Evolutionary conservation across 2,113 vertebrate species (phyloP), one percentile per base, ranked within the genome.

Genomic region (Vulpes vulpes): DNA sequence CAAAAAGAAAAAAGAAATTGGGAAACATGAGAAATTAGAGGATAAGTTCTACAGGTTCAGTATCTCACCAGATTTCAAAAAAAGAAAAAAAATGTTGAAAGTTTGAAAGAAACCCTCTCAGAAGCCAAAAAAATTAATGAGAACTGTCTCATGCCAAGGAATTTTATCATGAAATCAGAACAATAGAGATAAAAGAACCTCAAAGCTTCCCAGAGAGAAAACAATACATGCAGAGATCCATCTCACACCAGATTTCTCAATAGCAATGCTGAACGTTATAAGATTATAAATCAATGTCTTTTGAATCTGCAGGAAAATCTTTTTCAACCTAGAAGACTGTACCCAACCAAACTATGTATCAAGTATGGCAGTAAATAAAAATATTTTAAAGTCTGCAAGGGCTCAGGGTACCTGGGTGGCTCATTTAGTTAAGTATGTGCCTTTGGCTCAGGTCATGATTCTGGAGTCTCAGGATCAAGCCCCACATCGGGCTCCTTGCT

Each of bases 131-230:
- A 78, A 89, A 60, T 43, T 67, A 79, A 5, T 91, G 25, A 69
- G 22, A 95, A 85, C 43, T 64, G 6, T 15, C 43, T 85, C 81
- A 60, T 55, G 35, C n/a, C 32, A 53, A 6, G 57, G 49, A n/a
- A 83, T 83, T 89, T 82, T 35, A 57, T 53, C n/a, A 78, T 69
- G 79, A 96, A 87, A 87, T 81, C 49, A 92, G n/a, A 84, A 59
- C 55, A 64, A 17, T 3, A 53, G 14, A 69, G 25, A 93, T 43
- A 67, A 88, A 64, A 62, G 74, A 17, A 53, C 27, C 38, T 86
- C 62, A 69, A 62, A 10, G 23, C 81, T 80, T 53, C 14, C 19
- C 14, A 62, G 27, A 79, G 62, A 57, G 19, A n/a, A 67, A 57
- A 53, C 32, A 74, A 60, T 5, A 35, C 57, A 78, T 17, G 60